Conservation (phyloP, 2,888 invertebrate species). For the Laothoe populi region DNA sequence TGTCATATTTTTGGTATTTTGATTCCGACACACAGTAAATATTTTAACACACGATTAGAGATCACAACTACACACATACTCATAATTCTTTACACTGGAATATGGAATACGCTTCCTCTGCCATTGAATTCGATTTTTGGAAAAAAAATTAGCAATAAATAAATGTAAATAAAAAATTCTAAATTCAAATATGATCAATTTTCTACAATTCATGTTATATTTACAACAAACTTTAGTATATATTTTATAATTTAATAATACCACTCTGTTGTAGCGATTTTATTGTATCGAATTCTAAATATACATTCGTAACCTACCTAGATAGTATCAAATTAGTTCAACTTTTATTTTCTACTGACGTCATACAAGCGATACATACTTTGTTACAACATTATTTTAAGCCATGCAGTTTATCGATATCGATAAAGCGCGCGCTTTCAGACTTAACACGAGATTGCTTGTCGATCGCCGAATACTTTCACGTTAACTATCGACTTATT, state of each 20-base stretch:
- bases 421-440: conserved; percentile 18
- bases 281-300: conserved; percentile 17
- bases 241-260: conserved; percentile 1
- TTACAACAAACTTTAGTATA: conserved; percentile 14
- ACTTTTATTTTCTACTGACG: conserved; percentile 2
- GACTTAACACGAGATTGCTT: conserved; percentile 23
- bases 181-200: neutral
- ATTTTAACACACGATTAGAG: conserved; percentile 2
- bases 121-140: neutral
- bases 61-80: neutral
- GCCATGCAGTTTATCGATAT: conserved; percentile 17
- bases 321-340: conserved; percentile 9
- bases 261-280: conserved; percentile 15
- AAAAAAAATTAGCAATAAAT: conserved; percentile 1
- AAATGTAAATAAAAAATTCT: conserved; percentile 11
- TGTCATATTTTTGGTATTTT: conserved; percentile 28
- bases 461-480: conserved; percentile 11
- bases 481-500: conserved; percentile 2
- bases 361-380: conserved; percentile 6
- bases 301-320: conserved; percentile 19
- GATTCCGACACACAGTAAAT: neutral
- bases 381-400: conserved; percentile 10
- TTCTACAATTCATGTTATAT: conserved; percentile 14
- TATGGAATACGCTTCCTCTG: neutral
- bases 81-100: neutral